These are phyloP conservation scores for Octodonta nipae DNA, from an alignment of 2,888 invertebrate species.

Conservation along the genomic window DNA sequence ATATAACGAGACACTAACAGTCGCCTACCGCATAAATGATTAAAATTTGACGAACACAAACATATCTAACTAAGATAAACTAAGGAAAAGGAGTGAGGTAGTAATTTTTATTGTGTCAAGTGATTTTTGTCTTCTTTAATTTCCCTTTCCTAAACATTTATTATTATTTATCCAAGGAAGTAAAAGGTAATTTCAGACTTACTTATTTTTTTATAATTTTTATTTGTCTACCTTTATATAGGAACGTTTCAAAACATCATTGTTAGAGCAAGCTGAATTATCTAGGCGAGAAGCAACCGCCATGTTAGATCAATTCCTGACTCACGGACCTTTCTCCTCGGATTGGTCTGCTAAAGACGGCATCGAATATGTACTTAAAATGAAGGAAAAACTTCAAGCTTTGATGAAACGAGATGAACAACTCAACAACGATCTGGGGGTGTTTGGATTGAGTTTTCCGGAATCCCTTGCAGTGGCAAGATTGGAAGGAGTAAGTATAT, in stretches of 20 bases:
- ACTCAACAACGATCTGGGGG: conserved; percentile 55
- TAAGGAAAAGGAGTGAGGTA: no score
- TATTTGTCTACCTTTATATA: conserved; percentile 17
- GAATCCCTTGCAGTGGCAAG: conserved; percentile 52
- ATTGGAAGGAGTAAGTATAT: conserved; percentile 45
- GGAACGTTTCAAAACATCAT: conserved; percentile 55
- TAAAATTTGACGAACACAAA: no score
- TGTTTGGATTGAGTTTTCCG: conserved; percentile 67
- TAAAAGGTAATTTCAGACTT: conserved; percentile 7
- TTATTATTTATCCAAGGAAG: no score
- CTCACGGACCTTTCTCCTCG: conserved; percentile 48
- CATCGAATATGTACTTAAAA: conserved; percentile 40
- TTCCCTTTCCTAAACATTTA: no score
- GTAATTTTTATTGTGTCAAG: no score
- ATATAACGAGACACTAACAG: no score
- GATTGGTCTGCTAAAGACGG: conserved; percentile 44
- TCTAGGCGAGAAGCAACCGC: conserved; percentile 56
- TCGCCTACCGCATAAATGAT: no score
- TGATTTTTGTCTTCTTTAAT: no score
- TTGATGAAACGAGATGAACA: conserved; percentile 52
- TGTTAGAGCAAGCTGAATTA: conserved; percentile 57
- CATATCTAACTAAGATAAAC: no score
- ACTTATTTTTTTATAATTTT: background rate
- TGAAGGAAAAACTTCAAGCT: conserved; percentile 41
- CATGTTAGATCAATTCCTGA: conserved; percentile 55